Evolutionary conservation across 2,113 vertebrate species (phyloP).

Genomic region (Scomber colias): DNA sequence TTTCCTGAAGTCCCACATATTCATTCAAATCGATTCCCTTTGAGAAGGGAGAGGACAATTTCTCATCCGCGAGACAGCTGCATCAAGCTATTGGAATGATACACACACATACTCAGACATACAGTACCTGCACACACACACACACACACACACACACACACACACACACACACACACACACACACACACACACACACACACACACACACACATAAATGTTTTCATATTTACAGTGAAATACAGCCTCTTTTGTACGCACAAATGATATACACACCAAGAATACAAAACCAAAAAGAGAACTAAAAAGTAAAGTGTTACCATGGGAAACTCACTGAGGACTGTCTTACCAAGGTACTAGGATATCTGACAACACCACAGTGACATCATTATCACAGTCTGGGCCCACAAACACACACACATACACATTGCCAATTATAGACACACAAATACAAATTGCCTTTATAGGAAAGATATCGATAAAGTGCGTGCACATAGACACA

Average conservation of each 20-base stretch:
- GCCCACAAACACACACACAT: slow-evolving; percentile 8
- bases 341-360: slow-evolving; percentile 47
- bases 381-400: slow-evolving; percentile 52
- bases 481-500: neutral
- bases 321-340: slow-evolving; percentile 50
- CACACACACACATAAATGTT: slow-evolving; percentile 6
- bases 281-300: slow-evolving; percentile 8
- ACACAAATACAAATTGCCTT: slow-evolving; percentile 34
- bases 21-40: slow-evolving; percentile 74
- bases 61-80: slow-evolving; percentile 67
- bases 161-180: neutral
- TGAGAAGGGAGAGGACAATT: slow-evolving; percentile 68
- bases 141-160: neutral
- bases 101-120: slow-evolving; percentile 1
- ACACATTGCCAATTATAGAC: slow-evolving; percentile 47
- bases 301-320: slow-evolving; percentile 52
- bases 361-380: slow-evolving; percentile 40
- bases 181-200: neutral
- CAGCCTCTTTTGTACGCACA: slow-evolving; percentile 1
- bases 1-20: slow-evolving; percentile 60
- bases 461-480: slow-evolving; percentile 33
- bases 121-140: neutral
- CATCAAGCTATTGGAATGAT: slow-evolving; percentile 54
- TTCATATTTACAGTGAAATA: slow-evolving; percentile 34
- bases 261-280: neutral